A percentile compares a stretch with the other conserved stretches of the same genome.
Evolutionary conservation across 2,888 invertebrate genomes (phyloP).

Genomic region (Sceliomorpha sp.): DNA sequence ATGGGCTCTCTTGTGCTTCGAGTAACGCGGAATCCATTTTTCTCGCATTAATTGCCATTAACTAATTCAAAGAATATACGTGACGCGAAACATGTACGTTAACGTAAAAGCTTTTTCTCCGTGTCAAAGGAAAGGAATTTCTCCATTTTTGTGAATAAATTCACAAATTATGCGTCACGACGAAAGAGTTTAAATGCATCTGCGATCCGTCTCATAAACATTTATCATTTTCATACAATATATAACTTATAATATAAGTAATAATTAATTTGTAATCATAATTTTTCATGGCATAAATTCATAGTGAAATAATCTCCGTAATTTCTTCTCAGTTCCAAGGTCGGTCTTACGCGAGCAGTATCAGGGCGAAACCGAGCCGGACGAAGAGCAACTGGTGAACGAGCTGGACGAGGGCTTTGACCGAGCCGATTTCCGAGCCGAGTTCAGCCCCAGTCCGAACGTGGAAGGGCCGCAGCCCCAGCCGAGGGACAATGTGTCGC

Average conservation of each 20-base stretch:
- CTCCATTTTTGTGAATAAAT: no score
- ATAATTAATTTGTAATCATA: no score
- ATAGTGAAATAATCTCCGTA: no score
- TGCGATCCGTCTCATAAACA: no score
- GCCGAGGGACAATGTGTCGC: constrained; percentile 71
- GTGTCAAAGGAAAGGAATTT: no score
- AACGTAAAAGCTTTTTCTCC: not conserved
- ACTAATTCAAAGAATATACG: constrained; percentile 16
- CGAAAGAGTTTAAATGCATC: no score
- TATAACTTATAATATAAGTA: no score
- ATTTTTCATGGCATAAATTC: no score
- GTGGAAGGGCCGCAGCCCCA: constrained; percentile 77
- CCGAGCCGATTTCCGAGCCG: constrained; percentile 80
- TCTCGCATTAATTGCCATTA: constrained; percentile 22
- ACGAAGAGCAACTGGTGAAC: constrained; percentile 83
- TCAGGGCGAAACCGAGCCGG: constrained; percentile 89
- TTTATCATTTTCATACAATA: no score
- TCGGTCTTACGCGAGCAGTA: constrained; percentile 91
- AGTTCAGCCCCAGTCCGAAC: constrained; percentile 80
- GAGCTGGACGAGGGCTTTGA: constrained; percentile 80
- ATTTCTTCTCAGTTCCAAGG: constrained; percentile 85
- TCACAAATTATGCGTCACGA: no score
- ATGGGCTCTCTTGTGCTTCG: constrained; percentile 11
- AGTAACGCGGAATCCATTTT: constrained; percentile 30
- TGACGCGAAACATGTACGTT: constrained; percentile 13